Conservation (phyloP, 2,888 invertebrate genomes). For the Eupsilia transversa region DNA sequence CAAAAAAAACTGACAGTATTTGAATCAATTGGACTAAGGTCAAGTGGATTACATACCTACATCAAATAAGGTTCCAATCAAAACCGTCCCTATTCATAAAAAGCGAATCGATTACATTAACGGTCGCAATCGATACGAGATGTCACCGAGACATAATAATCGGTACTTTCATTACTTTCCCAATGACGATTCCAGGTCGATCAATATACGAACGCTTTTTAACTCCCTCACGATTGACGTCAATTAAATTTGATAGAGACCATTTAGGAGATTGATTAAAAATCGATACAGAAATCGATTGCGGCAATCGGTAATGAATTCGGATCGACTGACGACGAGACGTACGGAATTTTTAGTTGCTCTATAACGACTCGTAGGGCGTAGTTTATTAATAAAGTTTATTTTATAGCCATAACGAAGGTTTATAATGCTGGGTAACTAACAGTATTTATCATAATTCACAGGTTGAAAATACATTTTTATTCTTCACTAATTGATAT, state of each 20-base stretch:
- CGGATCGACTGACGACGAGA: conserved; percentile 66
- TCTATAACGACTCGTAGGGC: conserved; percentile 71
- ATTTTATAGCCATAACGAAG: conserved; percentile 68
- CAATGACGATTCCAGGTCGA: conserved; percentile 66
- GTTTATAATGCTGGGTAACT: conserved; percentile 67
- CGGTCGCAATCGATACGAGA: conserved; percentile 39
- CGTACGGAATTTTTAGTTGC: conserved; percentile 76
- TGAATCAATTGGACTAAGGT: background rate
- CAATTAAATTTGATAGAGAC: conserved; percentile 87
- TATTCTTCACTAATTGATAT: conserved; percentile 62
- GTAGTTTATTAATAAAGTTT: conserved; percentile 70
- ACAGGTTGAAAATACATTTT: conserved; percentile 53
- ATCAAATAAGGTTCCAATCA: background rate
- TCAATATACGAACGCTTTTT: conserved; percentile 75
- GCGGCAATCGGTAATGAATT: conserved; percentile 75
- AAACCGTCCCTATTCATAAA: background rate
- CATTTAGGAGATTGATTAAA: conserved; percentile 86
- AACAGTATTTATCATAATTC: conserved; percentile 70
- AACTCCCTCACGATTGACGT: conserved; percentile 81
- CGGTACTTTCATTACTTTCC: conserved; percentile 70
- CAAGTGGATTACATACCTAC: background rate
- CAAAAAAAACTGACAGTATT: no score
- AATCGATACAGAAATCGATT: conserved; percentile 82
- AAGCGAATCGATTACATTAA: conserved; percentile 7
- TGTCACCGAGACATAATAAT: conserved; percentile 68